Evolutionary conservation across 2,888 invertebrate species (phyloP).

Genomic region (Apamea epomidion): DNA sequence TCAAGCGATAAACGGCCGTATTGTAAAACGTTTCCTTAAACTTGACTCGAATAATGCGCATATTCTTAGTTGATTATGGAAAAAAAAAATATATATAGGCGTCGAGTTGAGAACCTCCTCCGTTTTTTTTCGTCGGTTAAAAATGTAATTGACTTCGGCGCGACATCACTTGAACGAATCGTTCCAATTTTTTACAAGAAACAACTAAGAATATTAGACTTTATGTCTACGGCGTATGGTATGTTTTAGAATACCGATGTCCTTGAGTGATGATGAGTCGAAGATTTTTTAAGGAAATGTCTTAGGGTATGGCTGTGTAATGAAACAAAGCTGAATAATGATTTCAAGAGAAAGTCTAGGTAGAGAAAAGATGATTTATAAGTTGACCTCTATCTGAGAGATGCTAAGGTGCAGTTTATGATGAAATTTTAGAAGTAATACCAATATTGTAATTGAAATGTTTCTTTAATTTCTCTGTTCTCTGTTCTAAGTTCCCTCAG

Average conservation of each 20-base stretch:
- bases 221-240: not conserved
- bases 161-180: not conserved
- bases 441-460: not conserved
- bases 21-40: slow-evolving; percentile 25
- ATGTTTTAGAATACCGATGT: not conserved
- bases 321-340: slow-evolving; percentile 21
- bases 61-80: not conserved
- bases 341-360: slow-evolving; percentile 11
- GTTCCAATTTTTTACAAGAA: slow-evolving; percentile 8
- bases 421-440: not conserved
- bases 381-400: slow-evolving; percentile 11
- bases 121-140: no score
- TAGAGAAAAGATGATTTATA: slow-evolving; percentile 2
- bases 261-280: not conserved
- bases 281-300: slow-evolving; percentile 3
- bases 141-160: not conserved
- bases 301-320: slow-evolving; percentile 20
- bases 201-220: not conserved
- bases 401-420: not conserved
- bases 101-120: no score
- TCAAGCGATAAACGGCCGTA: slow-evolving; percentile 21
- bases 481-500: not conserved
- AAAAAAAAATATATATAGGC: no score
- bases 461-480: not conserved
- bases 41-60: not conserved